Percentiles rank a stretch among this genome's conserved stretches.
Conservation (phyloP, 2,113 vertebrate species). For the Stigmatopora argus region DNA sequence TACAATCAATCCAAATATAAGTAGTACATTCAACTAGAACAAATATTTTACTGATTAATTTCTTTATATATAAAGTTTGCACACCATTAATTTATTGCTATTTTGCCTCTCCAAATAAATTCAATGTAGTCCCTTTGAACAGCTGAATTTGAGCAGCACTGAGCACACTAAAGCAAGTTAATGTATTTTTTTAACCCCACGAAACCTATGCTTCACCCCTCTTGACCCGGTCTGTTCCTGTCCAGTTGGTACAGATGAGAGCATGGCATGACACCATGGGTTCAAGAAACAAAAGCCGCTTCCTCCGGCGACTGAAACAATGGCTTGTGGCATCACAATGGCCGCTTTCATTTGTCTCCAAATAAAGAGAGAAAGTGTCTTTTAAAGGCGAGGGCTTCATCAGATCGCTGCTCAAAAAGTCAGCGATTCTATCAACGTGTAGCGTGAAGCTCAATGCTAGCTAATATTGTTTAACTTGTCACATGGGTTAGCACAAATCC, state of each 20-base stretch:
- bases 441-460: not conserved
- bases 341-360: not conserved
- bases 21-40: no score
- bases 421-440: slow-evolving; percentile 15
- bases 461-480: no score
- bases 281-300: not conserved
- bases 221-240: slow-evolving; percentile 23
- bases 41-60: no score
- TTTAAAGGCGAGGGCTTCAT: not conserved
- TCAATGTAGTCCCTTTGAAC: no score
- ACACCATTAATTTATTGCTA: no score
- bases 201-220: slow-evolving; percentile 15
- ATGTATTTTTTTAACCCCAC: no score
- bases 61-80: no score
- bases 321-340: slow-evolving; percentile 8
- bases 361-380: not conserved
- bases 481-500: no score
- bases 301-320: slow-evolving; percentile 15
- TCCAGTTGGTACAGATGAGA: slow-evolving; percentile 25
- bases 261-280: slow-evolving; percentile 31
- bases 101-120: no score
- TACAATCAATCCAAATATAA: no score
- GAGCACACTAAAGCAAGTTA: no score
- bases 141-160: no score
- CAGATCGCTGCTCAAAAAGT: not conserved